phyloP scores from a whole-genome alignment of 2,113 vertebrate species.

The Lethenteron camtschaticum region DNA sequence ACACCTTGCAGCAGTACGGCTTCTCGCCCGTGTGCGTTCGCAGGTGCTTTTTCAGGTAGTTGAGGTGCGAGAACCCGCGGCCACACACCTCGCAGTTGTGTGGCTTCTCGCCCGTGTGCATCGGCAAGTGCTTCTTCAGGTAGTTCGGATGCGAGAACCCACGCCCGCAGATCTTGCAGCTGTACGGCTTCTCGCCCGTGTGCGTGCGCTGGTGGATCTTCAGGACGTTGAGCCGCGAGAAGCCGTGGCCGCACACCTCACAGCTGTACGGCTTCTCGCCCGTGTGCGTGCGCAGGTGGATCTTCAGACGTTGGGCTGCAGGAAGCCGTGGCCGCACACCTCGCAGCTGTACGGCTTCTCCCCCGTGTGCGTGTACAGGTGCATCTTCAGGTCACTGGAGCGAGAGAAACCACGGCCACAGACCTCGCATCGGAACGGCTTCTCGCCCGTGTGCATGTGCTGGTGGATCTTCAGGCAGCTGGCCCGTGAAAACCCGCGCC shows the following conservation, averaged over 20 bases:
- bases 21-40: background rate
- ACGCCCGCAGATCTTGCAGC: background rate
- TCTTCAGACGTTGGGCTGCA: background rate
- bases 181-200: slow-evolving; percentile 3
- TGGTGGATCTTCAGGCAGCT: slow-evolving; percentile 2
- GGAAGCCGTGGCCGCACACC: background rate
- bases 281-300: background rate
- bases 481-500: background rate
- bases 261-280: background rate
- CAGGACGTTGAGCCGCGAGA: background rate
- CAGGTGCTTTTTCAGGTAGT: background rate
- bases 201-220: slow-evolving; percentile 1
- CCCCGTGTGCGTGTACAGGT: background rate
- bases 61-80: background rate
- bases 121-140: background rate
- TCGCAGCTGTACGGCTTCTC: background rate
- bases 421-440: background rate
- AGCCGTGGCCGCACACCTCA: background rate
- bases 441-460: slow-evolving; percentile 6
- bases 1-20: background rate
- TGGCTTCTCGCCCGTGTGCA: slow-evolving; percentile 2
- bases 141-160: background rate
- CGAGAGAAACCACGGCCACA: slow-evolving; percentile 4
- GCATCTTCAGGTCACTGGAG: background rate
- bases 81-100: background rate